Evolutionary conservation across 1,140 invertebrate species (phyloP), one percentile per base, ranked within the genome.

Genomic region (Muscidifurax raptorellus): DNA sequence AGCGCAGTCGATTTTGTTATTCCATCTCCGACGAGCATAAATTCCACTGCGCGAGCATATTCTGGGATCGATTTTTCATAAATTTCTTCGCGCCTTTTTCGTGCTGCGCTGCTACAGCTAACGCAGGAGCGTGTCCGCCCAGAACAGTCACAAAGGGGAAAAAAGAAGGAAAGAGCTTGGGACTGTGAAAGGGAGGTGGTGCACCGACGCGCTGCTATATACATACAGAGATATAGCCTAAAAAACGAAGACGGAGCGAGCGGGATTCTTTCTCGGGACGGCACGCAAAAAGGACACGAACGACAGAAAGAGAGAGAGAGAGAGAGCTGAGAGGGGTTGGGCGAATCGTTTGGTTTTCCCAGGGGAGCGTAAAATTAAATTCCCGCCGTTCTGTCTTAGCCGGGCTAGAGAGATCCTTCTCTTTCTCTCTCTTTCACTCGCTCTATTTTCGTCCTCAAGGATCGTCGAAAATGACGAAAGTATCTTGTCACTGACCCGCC

Each of bases 351-450:
- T 89, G 86, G 89, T 90, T 90, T 83, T 90, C 88, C 87, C 89
- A 86, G 81, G 86, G 86, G 87, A 89, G 88, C 89, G 89, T 90
- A 89, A 90, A 90, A 91, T 90, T 90, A 91, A 90, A 90, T 90
- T 90, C 90, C 88, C 83, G 78, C 59, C 66, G 82, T 85, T 82
- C 80, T 36, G 75, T 74, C 40, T 32, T 30, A 59, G 52, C 52
- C 28, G 69, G 18, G 80, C 83, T 79, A 79, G 77, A 79, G 77
- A 28, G 71, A 74, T 82, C 72, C 66, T n/a, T 69, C 59, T 25
- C 22, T 30, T 27, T 81, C 59, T 27, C 22, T 66, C 67, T 52
- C 36, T 27, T n/a, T 18, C 30, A 13, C 9, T 36, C 27, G 44
- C 10, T 18, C 44, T 47, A 59, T 59, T 59, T 2, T 59, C 52